phyloP scores from a whole-genome alignment of 2,888 invertebrate genomes.

The Cantharis nigra region DNA sequence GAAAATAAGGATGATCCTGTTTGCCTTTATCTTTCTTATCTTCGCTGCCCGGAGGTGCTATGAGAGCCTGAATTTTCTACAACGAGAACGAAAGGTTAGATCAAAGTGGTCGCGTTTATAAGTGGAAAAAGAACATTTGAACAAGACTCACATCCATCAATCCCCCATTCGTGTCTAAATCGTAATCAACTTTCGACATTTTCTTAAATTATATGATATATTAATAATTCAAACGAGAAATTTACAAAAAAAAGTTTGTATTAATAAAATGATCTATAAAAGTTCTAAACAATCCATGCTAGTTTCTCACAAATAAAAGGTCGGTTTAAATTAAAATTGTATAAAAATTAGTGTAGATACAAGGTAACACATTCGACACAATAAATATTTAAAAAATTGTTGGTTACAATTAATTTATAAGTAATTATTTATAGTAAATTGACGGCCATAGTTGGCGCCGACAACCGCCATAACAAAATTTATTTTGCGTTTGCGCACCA shows the following conservation, averaged over 20 bases:
- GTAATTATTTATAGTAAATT: conserved; percentile 11
- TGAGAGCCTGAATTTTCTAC: conserved; percentile 86
- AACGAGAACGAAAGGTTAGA: conserved; percentile 41
- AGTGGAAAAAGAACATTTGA: background rate
- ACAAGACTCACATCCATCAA: conserved; percentile 80
- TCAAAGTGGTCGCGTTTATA: background rate
- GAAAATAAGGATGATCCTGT: conserved; percentile 78
- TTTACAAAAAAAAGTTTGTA: background rate
- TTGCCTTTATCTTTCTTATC: conserved; percentile 64
- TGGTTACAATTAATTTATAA: background rate
- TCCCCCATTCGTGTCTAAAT: conserved; percentile 78
- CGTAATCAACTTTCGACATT: conserved; percentile 73
- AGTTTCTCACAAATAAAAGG: background rate
- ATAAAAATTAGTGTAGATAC: background rate
- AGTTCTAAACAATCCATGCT: background rate
- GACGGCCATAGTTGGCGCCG: conserved; percentile 31
- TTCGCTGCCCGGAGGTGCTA: conserved; percentile 85
- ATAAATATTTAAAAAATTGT: background rate
- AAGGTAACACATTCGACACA: background rate
- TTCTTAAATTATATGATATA: conserved; percentile 26
- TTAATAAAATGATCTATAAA: background rate
- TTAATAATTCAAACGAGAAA: background rate
- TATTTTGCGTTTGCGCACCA: conserved; percentile 10
- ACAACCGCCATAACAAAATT: conserved; percentile 21
- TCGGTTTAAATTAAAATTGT: background rate